Percentiles rank a stretch among this genome's conserved stretches.
These are phyloP conservation scores for Stigmatopora argus DNA, from an alignment of 2,113 vertebrate species.

Conservation along the genomic window DNA sequence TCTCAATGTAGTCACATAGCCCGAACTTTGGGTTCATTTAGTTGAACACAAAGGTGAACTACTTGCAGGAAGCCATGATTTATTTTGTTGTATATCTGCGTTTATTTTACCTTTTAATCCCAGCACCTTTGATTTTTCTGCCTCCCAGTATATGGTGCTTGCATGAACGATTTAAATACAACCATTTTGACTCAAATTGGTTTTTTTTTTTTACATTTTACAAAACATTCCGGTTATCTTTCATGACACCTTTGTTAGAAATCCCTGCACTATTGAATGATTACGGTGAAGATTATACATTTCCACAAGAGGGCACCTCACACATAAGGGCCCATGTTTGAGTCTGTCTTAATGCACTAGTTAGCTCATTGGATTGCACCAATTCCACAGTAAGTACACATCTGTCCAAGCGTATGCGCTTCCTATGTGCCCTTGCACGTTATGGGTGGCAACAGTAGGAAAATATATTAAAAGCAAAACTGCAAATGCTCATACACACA, in stretches of 20 bases:
- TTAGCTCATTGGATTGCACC: background rate
- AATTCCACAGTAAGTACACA: constrained; percentile 1
- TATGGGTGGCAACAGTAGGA: constrained; percentile 3
- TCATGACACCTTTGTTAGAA: background rate
- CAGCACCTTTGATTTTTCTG: background rate
- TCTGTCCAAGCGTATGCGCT: background rate
- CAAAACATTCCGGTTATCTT: too few species aligned
- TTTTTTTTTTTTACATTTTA: too few species aligned
- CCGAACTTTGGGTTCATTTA: too few species aligned
- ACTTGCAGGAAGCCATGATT: background rate
- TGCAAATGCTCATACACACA: constrained; percentile 5
- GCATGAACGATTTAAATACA: background rate
- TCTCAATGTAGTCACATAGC: background rate
- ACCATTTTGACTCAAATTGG: background rate
- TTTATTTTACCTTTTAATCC: background rate
- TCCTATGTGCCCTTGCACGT: background rate
- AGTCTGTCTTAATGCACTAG: background rate
- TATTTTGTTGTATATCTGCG: background rate
- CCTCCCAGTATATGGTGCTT: background rate
- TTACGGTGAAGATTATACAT: background rate
- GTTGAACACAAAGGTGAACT: too few species aligned
- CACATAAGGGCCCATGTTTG: constrained; percentile 18
- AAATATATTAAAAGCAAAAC: constrained; percentile 31
- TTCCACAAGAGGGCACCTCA: constrained; percentile 56
- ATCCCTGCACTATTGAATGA: background rate